These are phyloP conservation scores for Drosophila obscura DNA, from an alignment of 1,140 invertebrate species.

Conservation along the genomic window DNA sequence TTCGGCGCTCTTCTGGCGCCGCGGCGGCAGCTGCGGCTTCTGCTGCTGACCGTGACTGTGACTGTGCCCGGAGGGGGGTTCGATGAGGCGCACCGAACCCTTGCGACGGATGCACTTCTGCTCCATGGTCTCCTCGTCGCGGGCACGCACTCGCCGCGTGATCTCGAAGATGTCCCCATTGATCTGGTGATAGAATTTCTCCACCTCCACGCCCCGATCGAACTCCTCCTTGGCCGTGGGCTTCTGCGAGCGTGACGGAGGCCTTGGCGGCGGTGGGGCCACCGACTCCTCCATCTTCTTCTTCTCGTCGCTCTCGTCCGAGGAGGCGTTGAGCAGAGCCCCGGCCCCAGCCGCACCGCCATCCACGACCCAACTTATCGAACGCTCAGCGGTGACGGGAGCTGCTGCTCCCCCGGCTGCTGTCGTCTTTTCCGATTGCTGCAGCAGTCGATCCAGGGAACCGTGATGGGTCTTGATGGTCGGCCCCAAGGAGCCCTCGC, in stretches of 20 bases:
- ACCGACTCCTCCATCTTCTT: slow-evolving; percentile 42
- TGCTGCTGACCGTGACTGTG: slow-evolving; percentile 52
- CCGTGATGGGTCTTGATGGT: slow-evolving; percentile 79
- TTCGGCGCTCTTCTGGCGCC: slow-evolving; percentile 78
- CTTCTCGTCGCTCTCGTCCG: slow-evolving; percentile 74
- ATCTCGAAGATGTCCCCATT: slow-evolving; percentile 83
- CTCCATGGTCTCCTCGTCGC: slow-evolving; percentile 80
- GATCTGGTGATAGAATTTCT: slow-evolving; percentile 83
- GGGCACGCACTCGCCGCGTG: slow-evolving; percentile 73
- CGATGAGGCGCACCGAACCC: slow-evolving; percentile 61
- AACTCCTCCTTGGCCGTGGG: slow-evolving; percentile 77
- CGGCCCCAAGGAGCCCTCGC: slow-evolving; percentile 61
- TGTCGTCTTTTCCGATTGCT: slow-evolving; percentile 57
- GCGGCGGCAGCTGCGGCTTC: slow-evolving; percentile 71
- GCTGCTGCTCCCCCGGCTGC: slow-evolving; percentile 16
- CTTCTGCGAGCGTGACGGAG: slow-evolving; percentile 54
- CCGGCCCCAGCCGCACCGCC: slow-evolving; percentile 69
- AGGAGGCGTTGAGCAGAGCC: slow-evolving; percentile 57
- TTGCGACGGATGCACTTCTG: slow-evolving; percentile 75
- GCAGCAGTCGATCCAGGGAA: slow-evolving; percentile 75
- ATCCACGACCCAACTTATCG: slow-evolving; percentile 77
- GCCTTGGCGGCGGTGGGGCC: slow-evolving; percentile 47
- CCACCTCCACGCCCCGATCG: slow-evolving; percentile 80
- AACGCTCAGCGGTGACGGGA: slow-evolving; percentile 57
- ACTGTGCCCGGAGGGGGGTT: slow-evolving; percentile 37